phyloP scores from a whole-genome alignment of 2,888 invertebrate genomes.

The Onthophagus sagittarius region DNA sequence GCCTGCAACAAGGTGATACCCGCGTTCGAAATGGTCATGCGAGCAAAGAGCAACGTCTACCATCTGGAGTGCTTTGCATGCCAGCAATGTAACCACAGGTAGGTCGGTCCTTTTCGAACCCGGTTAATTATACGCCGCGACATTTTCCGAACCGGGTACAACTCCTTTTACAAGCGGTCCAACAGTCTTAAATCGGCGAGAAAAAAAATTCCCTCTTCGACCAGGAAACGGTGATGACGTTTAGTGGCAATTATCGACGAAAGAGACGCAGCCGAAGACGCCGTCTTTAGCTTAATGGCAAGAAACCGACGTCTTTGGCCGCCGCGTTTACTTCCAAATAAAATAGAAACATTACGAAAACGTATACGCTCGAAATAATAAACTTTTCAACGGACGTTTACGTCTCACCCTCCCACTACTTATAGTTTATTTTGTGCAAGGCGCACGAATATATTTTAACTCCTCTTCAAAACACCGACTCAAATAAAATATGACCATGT shows the following conservation, averaged over 20 bases:
- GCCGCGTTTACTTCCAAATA: neutral
- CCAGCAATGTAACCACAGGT: constrained; percentile 94
- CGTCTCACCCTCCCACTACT: neutral
- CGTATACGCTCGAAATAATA: constrained; percentile 1
- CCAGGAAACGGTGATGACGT: constrained; percentile 4
- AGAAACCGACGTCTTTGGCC: neutral
- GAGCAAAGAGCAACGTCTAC: constrained; percentile 87
- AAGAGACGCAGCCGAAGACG: constrained; percentile 2
- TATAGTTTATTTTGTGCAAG: neutral
- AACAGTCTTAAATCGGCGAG: constrained; percentile 5
- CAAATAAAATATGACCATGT: neutral
- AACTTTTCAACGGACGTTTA: constrained; percentile 5
- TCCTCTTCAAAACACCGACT: neutral
- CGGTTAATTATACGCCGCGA: constrained; percentile 29
- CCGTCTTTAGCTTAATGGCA: neutral
- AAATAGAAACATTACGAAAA: neutral
- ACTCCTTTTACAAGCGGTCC: constrained; percentile 1
- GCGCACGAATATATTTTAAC: neutral
- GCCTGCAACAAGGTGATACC: constrained; percentile 92
- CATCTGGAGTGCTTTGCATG: constrained; percentile 93
- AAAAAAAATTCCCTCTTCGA: neutral
- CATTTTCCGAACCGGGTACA: constrained; percentile 1
- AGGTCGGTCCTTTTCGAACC: constrained; percentile 26
- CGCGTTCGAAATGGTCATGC: constrained; percentile 94
- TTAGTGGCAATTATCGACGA: constrained; percentile 4